Conservation (phyloP, 2,113 vertebrate genomes). For the Halichoerus grypus region DNA sequence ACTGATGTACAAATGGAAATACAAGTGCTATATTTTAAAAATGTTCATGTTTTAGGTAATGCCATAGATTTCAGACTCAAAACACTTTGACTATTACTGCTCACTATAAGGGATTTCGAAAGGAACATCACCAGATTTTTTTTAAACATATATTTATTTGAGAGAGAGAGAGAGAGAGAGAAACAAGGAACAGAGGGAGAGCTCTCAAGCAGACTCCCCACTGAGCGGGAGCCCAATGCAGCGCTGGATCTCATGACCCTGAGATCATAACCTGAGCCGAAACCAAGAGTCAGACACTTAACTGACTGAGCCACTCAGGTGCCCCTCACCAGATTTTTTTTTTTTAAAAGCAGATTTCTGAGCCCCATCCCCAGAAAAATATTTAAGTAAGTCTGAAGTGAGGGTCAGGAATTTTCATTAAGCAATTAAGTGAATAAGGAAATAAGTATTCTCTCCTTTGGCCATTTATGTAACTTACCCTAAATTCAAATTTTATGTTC, state of each 20-base stretch:
- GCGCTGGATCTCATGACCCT: neutral
- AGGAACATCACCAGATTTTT: neutral
- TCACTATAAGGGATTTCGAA: neutral
- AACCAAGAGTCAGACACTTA: neutral
- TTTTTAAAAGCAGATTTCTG: neutral
- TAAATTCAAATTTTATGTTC: conserved; percentile 31
- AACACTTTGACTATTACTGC: neutral
- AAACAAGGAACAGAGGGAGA: neutral
- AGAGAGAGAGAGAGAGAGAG: neutral
- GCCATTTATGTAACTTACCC: neutral
- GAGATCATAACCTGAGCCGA: neutral
- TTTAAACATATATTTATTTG: neutral
- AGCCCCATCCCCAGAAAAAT: neutral
- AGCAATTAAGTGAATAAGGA: neutral
- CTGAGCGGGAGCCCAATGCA: neutral
- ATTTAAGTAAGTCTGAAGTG: neutral
- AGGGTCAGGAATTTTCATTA: neutral
- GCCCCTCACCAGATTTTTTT: neutral
- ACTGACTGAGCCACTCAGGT: neutral
- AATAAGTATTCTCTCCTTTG: neutral
- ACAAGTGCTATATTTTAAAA: conserved; percentile 15
- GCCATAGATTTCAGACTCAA: neutral
- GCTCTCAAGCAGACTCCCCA: neutral
- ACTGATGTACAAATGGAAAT: neutral
- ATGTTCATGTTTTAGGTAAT: neutral